Base-by-base conservation (phyloP, 2,888 invertebrate species). In the Plusia festucae region DNA sequence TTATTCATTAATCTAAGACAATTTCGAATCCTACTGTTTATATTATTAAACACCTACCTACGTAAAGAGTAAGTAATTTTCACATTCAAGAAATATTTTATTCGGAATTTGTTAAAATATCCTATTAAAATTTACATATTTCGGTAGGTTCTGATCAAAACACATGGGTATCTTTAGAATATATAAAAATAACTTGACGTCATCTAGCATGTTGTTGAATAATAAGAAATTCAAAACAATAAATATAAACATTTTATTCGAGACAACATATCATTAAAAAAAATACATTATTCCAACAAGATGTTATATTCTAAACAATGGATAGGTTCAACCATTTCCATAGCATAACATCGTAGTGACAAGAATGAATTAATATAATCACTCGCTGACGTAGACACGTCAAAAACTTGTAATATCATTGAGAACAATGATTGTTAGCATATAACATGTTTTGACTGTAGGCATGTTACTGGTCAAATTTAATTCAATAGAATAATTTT, bases 311-410 rank as follows among this genome's bases (percentile, higher is more conserved):
- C 58, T 64, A 82, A 78, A 86, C 86, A 85, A 87, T 85, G 68
- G 82, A 68, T 72, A 81, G 65, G 79, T 77, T 78, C 72, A 82
- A 80, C 76, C 61, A 88, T 87, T 84, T 88, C 84, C 85, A 87
- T 89, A 88, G 79, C 83, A 83, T 76, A 82, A 90, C 87, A 87
- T 85, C 76, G 78, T 86, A 88, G 87, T 86, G 88, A 91, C 90
- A 88, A 83, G 90, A 91, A 87, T 83, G 86, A 91, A 93, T 93
- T 91, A 93, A 87, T 89, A 90, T 18, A 49, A 49, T 88, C 88
- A 89, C 76, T 84, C 84, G 82, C 79, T 87, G 87, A 85, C 88
- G 91, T 88, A 84, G 85, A 86, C 88, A 85, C 79, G 86, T 88
- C 84, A 79, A 84, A 86, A 90, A 85, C 84, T 88, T 88, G 86